These are phyloP conservation scores for Pollenia angustigena DNA, from an alignment of 2,888 invertebrate species.

Conservation along the genomic window DNA sequence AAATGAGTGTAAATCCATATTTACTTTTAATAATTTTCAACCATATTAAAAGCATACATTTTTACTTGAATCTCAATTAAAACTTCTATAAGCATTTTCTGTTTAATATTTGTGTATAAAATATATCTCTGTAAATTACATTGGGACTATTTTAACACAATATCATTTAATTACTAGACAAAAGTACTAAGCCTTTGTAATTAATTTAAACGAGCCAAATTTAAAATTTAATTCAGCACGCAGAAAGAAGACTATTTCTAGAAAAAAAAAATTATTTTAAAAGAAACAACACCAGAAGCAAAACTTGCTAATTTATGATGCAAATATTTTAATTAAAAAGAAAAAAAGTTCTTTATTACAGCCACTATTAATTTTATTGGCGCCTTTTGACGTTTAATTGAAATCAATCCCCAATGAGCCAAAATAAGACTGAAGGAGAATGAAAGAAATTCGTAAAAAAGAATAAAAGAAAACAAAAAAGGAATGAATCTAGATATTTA, in stretches of 20 bases:
- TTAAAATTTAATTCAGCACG: neutral
- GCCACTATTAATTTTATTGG: conserved; percentile 56
- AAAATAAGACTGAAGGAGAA: conserved; percentile 8
- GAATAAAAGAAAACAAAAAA: neutral
- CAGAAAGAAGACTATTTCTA: neutral
- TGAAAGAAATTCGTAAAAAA: neutral
- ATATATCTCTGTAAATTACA: neutral
- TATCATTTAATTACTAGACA: conserved; percentile 2
- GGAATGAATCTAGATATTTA: conserved; percentile 24
- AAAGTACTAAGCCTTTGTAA: conserved; percentile 27
- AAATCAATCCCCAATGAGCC: conserved; percentile 66
- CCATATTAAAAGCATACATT: no score
- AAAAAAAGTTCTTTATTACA: conserved; percentile 31
- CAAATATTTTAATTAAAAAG: conserved; percentile 27
- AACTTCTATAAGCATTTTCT: no score
- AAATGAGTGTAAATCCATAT: no score
- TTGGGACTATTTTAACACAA: neutral
- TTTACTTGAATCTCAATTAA: no score
- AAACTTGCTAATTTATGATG: conserved; percentile 29
- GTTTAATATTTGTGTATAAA: neutral
- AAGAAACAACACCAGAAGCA: neutral
- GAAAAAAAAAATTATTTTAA: neutral
- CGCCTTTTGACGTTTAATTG: conserved; percentile 64
- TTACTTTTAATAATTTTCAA: no score
- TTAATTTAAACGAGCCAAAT: conserved; percentile 30